Evolutionary conservation across 2,797 vertebrate genomes (phyloP), one percentile per base, ranked within the genome.

Genomic region (Melanotaenia maccullochi): DNA sequence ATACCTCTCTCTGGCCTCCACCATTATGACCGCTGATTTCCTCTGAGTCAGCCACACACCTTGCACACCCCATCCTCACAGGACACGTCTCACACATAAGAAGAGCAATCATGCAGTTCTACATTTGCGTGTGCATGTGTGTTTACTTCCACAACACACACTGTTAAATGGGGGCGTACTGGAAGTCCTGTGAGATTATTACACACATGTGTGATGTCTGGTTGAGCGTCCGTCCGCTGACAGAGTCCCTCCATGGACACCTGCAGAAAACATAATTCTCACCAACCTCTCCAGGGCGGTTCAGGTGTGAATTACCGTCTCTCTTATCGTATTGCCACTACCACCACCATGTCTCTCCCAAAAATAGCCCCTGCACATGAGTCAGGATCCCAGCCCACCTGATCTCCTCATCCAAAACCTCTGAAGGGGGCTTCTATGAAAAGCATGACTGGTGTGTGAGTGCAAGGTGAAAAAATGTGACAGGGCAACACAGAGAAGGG

Each of bases 251-350:
- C 35, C 47, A 49, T 9, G 24, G 75, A 87, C 84, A 88, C 87
- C 86, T 84, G 85, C 83, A 73, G 70, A 69, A 77, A 89, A 89
- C 79, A 87, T 76, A 86, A 90, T 93, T 93, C 90, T 91, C 92
- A 91, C 90, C 85, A 55, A 54, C 73, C 61, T 73, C 76, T 78
- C 76, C 9, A 64, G 71, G 78, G 80, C 47, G 73, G 38, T 32
- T 66, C 66, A 86, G 87, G 89, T 89, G 88, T 90, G 92, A 93
- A 92, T 93, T 90, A 83, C 76, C 36, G 65, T 87, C 85, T 89
- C 75, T 87, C 76, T 84, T 33, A 33, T 71, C 60, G 69, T 49
- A 69, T 54, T 4, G 9, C 58, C 64, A 59, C 24, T n/a, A 49
- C 47, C 47, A 49, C 47, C 9, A 49, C 47, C 24, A 5, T 33